Percentiles rank a stretch among this genome's conserved stretches.
These are phyloP conservation scores for Conus canariensis DNA, from an alignment of 2,888 invertebrate genomes.

Conservation along the genomic window DNA sequence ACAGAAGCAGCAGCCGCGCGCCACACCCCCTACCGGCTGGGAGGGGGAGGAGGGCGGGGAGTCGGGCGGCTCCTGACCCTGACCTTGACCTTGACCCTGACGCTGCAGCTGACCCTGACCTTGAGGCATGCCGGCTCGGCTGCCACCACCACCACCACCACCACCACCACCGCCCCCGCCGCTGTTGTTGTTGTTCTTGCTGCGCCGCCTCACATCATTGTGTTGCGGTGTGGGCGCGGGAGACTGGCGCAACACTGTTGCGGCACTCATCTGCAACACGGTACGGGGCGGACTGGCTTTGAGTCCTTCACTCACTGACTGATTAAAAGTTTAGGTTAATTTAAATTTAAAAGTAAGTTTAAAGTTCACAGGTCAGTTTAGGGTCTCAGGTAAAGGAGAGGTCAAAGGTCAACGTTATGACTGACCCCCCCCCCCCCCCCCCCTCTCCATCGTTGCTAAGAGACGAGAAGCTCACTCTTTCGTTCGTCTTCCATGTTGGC, in stretches of 20 bases:
- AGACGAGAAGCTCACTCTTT: no score
- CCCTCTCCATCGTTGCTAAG: no score
- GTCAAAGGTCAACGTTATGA: no score
- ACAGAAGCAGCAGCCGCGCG: slow-evolving; percentile 71
- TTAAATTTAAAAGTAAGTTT: no score
- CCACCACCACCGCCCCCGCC: slow-evolving; percentile 52
- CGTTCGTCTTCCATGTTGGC: no score
- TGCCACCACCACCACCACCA: slow-evolving; percentile 59
- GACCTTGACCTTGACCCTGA: slow-evolving; percentile 36
- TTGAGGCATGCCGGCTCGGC: slow-evolving; percentile 54
- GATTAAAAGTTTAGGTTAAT: no score
- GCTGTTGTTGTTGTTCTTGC: slow-evolving; percentile 62
- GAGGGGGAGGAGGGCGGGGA: slow-evolving; percentile 68
- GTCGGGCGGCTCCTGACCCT: slow-evolving; percentile 55
- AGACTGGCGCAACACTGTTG: slow-evolving; percentile 71
- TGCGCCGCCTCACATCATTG: slow-evolving; percentile 63
- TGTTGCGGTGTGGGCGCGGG: slow-evolving; percentile 56
- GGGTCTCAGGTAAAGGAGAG: no score
- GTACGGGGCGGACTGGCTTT: background rate
- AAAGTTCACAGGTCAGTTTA: no score
- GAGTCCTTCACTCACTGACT: no score
- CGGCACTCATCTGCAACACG: slow-evolving; percentile 68
- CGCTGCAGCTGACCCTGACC: slow-evolving; percentile 31
- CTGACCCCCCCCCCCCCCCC: no score
- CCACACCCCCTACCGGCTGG: slow-evolving; percentile 61